Evolutionary conservation across 2,113 vertebrate genomes (phyloP).

Genomic region (Pan paniscus): DNA sequence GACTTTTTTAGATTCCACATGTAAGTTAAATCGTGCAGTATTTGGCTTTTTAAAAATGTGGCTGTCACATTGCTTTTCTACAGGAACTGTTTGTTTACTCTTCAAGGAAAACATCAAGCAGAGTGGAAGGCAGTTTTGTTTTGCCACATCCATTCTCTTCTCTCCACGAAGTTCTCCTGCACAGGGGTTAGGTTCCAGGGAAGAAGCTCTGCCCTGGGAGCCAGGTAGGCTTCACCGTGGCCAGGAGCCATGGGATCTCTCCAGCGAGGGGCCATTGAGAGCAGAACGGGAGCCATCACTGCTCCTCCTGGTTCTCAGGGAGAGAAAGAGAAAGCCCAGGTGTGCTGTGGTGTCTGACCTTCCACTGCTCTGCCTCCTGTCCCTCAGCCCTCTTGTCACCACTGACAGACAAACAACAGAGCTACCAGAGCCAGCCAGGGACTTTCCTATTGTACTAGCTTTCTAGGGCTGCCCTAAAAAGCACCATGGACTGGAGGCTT

Average conservation of each 20-base stretch:
- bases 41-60: background rate
- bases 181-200: background rate
- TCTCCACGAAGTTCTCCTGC: background rate
- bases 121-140: background rate
- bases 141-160: background rate
- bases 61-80: background rate
- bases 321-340: background rate
- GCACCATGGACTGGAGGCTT: background rate
- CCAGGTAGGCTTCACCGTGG: background rate
- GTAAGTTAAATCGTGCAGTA: background rate
- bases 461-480: background rate
- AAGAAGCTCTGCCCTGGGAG: background rate
- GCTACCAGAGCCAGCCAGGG: background rate
- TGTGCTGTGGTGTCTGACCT: background rate
- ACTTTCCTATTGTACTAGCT: background rate
- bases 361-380: background rate
- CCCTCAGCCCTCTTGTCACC: background rate
- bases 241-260: background rate
- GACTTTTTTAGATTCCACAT: background rate
- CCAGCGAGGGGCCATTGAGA: rapidly evolving
- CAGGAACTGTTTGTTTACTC: background rate
- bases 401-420: background rate
- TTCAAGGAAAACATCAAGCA: background rate
- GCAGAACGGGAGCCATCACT: too few species aligned
- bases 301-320: background rate